Conservation (phyloP, 2,797 vertebrate species). For the Oryzias dopingdopingensis region DNA sequence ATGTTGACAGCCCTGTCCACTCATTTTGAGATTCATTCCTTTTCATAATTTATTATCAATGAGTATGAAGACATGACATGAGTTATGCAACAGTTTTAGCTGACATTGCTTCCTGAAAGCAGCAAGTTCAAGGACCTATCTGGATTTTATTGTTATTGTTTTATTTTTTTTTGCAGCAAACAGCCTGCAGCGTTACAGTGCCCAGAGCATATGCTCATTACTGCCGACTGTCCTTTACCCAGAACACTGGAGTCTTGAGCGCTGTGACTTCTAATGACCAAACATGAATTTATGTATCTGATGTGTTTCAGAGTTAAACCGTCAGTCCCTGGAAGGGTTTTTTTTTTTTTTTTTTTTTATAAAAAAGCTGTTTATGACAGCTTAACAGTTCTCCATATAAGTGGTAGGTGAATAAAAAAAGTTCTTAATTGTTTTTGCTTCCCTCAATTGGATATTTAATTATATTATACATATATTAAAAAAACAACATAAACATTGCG, state of each 20-base stretch:
- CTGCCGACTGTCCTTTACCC: conserved; percentile 23
- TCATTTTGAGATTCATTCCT: conserved; percentile 20
- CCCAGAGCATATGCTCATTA: conserved; percentile 36
- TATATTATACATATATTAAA: too few relatives aligned
- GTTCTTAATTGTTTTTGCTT: too few relatives aligned
- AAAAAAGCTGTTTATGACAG: neutral
- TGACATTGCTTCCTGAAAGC: conserved; percentile 1
- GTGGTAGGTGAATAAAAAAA: too few relatives aligned
- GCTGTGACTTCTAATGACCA: conserved; percentile 8
- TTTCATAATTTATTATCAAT: conserved; percentile 35
- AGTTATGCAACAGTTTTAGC: conserved; percentile 27
- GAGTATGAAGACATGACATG: neutral
- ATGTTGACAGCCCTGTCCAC: conserved; percentile 17
- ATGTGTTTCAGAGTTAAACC: conserved; percentile 2
- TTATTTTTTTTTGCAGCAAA: conserved; percentile 1
- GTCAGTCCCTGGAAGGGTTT: neutral
- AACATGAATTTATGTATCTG: neutral
- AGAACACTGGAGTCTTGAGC: conserved; percentile 9
- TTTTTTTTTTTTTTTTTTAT: neutral
- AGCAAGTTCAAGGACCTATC: conserved; percentile 26
- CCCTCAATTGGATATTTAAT: too few relatives aligned
- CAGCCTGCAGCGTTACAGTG: conserved; percentile 22
- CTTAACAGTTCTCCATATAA: too few relatives aligned
- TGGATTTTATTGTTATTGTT: conserved; percentile 11
- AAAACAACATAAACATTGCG: too few relatives aligned